Conservation (phyloP, 2,888 invertebrate genomes). For the Drosophila meridionalis region DNA sequence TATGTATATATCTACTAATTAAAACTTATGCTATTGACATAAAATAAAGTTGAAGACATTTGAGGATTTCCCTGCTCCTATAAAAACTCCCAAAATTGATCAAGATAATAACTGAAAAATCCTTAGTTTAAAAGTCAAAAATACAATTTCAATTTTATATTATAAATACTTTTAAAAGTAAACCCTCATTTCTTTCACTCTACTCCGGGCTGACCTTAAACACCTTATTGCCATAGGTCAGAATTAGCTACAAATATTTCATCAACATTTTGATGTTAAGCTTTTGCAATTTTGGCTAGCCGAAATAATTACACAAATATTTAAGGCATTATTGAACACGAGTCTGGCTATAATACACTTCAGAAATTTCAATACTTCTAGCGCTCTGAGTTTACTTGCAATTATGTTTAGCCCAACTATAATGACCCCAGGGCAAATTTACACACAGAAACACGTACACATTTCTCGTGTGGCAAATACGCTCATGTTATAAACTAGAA, state of each 20-base stretch:
- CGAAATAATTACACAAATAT: neutral
- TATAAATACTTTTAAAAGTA: no score
- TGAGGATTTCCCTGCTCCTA: neutral
- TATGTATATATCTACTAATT: no score
- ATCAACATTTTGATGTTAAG: neutral
- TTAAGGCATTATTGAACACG: neutral
- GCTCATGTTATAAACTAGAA: slow-evolving; percentile 10
- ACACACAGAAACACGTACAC: neutral
- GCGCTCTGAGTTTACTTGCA: neutral
- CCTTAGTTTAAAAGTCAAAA: neutral
- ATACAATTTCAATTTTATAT: no score
- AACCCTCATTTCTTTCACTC: no score
- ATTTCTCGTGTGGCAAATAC: neutral
- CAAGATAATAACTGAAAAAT: no score
- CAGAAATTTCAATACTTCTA: neutral
- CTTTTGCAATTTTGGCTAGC: neutral
- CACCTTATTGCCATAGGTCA: no score
- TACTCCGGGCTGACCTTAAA: no score
- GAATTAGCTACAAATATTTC: neutral
- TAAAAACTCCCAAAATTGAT: neutral
- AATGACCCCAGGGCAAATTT: neutral
- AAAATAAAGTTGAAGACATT: neutral
- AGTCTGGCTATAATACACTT: neutral
- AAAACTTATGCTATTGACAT: neutral
- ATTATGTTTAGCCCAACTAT: neutral